Evolutionary conservation across 2,113 vertebrate species (phyloP).

Genomic region (Sialia sialis): DNA sequence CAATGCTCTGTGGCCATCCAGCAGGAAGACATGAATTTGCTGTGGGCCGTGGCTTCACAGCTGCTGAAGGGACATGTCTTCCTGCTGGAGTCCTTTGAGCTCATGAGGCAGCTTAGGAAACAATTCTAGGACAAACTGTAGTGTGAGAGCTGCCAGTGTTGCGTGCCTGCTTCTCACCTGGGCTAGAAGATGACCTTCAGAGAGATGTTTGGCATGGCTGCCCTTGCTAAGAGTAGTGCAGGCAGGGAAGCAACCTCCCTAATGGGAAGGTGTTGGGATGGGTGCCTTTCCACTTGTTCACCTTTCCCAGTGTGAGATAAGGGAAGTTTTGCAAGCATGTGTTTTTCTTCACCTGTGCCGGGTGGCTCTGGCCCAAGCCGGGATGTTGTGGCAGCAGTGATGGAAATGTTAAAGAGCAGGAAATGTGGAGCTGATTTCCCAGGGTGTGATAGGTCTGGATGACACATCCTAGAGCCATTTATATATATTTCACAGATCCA

Average conservation of each 20-base stretch:
- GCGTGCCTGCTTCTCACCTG: background rate
- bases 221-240: background rate
- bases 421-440: background rate
- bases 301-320: background rate
- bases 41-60: constrained; percentile 85
- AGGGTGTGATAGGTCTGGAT: background rate
- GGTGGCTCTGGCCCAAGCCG: background rate
- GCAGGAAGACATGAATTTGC: constrained; percentile 84
- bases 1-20: constrained; percentile 86
- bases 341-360: background rate
- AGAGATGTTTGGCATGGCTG: background rate
- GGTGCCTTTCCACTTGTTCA: background rate
- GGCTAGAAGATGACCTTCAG: background rate
- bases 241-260: background rate
- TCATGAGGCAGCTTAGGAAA: constrained; percentile 87
- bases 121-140: constrained; percentile 90
- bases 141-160: background rate
- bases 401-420: background rate
- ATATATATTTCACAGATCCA: background rate
- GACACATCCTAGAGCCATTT: background rate
- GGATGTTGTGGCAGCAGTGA: background rate
- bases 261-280: rapidly evolving
- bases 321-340: background rate
- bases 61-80: constrained; percentile 89
- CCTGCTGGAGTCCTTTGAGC: constrained; percentile 89